phyloP scores from a whole-genome alignment of 2,797 vertebrate genomes.

The Coranthus polyacanthus region DNA sequence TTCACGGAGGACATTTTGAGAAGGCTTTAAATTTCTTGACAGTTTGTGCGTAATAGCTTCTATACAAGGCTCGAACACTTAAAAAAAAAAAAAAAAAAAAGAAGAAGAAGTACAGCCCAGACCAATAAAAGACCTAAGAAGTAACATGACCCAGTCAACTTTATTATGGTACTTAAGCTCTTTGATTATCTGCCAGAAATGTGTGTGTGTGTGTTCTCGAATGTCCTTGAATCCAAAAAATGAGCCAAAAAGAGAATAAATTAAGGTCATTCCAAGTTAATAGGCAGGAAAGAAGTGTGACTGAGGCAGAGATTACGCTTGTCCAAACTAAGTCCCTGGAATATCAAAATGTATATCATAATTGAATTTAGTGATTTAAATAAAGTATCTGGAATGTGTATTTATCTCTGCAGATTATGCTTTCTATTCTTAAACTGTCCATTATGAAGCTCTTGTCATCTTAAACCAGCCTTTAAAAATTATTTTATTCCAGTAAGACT shows the following conservation, averaged over 20 bases:
- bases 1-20: conserved; percentile 30
- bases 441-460: conserved; percentile 36
- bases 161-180: conserved; percentile 28
- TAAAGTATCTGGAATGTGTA: conserved; percentile 42
- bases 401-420: conserved; percentile 49
- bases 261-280: conserved; percentile 47
- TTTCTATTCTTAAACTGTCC: conserved; percentile 60
- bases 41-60: conserved; percentile 34
- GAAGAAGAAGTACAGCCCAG: conserved; percentile 37
- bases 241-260: conserved; percentile 20
- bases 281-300: conserved; percentile 14
- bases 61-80: conserved; percentile 34
- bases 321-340: conserved; percentile 29
- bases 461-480: conserved; percentile 15
- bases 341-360: conserved; percentile 8
- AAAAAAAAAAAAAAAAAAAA: no score
- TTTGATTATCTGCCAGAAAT: conserved; percentile 31
- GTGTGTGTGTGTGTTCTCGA: conserved; percentile 7
- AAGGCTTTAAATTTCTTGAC: conserved; percentile 34
- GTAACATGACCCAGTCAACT: conserved; percentile 35
- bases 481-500: no score
- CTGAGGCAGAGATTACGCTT: conserved; percentile 34
- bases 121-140: conserved; percentile 56
- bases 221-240: conserved; percentile 45
- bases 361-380: conserved; percentile 35